Evolutionary conservation across 2,113 vertebrate genomes (phyloP).

Genomic region (Grantiella picta): DNA sequence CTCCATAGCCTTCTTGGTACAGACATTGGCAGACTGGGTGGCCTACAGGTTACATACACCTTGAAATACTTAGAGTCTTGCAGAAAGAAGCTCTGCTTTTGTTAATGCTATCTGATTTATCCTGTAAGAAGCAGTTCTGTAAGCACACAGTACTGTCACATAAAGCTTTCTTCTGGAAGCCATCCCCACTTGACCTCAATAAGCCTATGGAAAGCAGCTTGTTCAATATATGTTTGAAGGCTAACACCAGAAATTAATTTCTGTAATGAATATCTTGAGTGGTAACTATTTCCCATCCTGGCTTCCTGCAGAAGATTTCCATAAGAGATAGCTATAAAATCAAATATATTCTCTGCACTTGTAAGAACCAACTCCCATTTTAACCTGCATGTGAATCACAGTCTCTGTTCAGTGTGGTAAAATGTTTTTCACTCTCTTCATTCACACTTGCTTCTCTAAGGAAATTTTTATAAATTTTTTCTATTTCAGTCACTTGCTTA

Average conservation of each 20-base stretch:
- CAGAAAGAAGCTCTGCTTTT: not conserved
- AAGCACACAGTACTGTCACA: not conserved
- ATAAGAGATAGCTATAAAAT: not conserved
- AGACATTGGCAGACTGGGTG: not conserved
- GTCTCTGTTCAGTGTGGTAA: not conserved
- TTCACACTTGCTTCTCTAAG: not conserved
- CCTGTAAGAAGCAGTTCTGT: not conserved
- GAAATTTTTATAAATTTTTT: not conserved
- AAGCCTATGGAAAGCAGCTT: not conserved
- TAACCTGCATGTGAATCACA: not conserved
- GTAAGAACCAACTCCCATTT: not conserved
- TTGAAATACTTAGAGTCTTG: not conserved
- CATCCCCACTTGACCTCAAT: not conserved
- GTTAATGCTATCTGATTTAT: not conserved
- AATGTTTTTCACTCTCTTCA: not conserved
- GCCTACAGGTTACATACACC: not conserved
- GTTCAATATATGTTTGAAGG: not conserved
- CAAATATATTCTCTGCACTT: not conserved
- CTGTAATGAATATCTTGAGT: not conserved
- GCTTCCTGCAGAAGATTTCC: not conserved
- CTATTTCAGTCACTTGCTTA: not conserved
- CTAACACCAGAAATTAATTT: not conserved
- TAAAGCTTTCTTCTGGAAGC: not conserved
- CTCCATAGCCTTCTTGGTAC: not conserved
- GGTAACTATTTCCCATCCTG: not conserved